These are phyloP conservation scores for Genyomyrus donnyi DNA, from an alignment of 2,113 vertebrate genomes.

Conservation along the genomic window DNA sequence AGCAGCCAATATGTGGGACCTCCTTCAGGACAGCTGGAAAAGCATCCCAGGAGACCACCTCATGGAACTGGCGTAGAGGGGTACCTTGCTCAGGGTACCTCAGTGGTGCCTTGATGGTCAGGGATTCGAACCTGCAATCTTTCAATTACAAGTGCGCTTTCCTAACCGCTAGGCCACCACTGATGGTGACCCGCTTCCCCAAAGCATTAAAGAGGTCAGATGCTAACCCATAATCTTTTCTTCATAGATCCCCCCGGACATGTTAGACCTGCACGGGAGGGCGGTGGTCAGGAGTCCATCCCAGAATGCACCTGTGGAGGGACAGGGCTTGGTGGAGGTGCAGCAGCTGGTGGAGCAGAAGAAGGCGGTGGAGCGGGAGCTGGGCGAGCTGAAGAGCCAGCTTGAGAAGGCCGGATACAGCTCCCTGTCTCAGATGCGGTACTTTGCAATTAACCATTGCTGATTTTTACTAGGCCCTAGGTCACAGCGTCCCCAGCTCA, in stretches of 20 bases:
- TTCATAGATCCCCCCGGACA: constrained; percentile 22
- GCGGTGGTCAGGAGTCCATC: not conserved
- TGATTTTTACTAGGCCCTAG: not conserved
- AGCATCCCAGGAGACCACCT: not conserved
- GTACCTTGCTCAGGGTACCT: too few species aligned
- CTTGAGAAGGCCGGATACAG: constrained; percentile 78
- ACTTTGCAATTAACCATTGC: not conserved
- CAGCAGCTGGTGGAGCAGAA: constrained; percentile 66
- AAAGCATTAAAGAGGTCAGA: not conserved
- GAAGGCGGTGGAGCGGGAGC: constrained; percentile 65
- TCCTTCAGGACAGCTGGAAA: not conserved
- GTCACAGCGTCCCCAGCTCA: not conserved
- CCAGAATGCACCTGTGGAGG: constrained; percentile 14
- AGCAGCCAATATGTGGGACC: not conserved
- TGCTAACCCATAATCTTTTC: not conserved
- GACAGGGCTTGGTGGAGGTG: constrained; percentile 54
- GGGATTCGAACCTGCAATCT: too few species aligned
- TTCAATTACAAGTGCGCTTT: too few species aligned
- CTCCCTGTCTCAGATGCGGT: constrained; percentile 84
- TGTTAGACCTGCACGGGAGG: constrained; percentile 14
- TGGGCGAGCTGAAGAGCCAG: constrained; percentile 75
- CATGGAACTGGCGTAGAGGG: not conserved
- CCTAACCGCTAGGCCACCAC: too few species aligned
- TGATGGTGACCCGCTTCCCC: too few species aligned
- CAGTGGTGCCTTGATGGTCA: too few species aligned